These are phyloP conservation scores for Palythoa heliodiscus DNA, from an alignment of 92 coral and sea anemone species.

Conservation along the genomic window DNA sequence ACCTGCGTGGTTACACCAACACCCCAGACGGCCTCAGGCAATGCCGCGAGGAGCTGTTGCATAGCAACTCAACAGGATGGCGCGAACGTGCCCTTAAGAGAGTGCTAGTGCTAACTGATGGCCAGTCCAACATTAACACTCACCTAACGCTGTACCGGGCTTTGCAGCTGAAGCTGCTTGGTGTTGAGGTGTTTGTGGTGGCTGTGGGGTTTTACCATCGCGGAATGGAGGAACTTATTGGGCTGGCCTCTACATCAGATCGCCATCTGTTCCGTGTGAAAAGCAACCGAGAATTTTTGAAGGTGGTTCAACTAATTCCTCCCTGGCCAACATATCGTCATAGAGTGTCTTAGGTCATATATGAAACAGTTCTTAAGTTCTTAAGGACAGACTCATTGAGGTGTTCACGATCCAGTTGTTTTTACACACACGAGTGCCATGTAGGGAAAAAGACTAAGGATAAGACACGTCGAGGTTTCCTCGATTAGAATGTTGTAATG, in stretches of 20 bases:
- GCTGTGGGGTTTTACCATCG: conserved; percentile 52
- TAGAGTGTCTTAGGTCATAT: too few relatives aligned
- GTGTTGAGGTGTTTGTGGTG: conserved; percentile 57
- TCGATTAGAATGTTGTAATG: too few relatives aligned
- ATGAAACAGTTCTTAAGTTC: too few relatives aligned
- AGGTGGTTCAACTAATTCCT: conserved; percentile 50
- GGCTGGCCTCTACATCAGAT: conserved; percentile 52
- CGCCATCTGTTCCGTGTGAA: conserved; percentile 60
- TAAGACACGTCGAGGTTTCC: too few relatives aligned
- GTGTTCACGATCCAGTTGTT: too few relatives aligned
- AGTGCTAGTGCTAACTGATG: conserved; percentile 55
- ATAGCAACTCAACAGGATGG: conserved; percentile 29
- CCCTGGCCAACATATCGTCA: neutral
- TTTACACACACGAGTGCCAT: too few relatives aligned
- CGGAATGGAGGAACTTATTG: conserved; percentile 55
- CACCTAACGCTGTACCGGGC: conserved; percentile 53
- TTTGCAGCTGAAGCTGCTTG: conserved; percentile 39
- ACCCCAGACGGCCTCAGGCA: conserved; percentile 56
- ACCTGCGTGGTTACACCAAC: conserved; percentile 26
- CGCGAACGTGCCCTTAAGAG: conserved; percentile 45
- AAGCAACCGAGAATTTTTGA: conserved; percentile 40
- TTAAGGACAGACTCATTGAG: too few relatives aligned
- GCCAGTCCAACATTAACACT: conserved; percentile 50
- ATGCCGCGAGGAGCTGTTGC: conserved; percentile 41
- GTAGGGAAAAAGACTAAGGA: too few relatives aligned